Base-by-base conservation (phyloP, 1,140 invertebrate genomes). In the Zophobas atratus region DNA sequence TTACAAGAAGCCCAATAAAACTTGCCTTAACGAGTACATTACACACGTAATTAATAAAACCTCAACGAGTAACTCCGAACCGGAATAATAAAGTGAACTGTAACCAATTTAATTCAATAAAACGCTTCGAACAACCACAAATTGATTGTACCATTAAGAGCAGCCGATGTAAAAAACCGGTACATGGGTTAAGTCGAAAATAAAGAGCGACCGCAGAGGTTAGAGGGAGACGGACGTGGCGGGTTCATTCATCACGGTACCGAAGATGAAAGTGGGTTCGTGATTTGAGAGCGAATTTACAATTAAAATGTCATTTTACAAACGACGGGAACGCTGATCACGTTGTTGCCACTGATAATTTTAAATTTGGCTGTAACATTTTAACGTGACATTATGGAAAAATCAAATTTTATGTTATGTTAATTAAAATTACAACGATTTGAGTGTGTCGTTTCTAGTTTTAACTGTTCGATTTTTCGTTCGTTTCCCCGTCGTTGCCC, bases 11-110 rank as follows among this genome's bases (percentile, higher is more conserved):
- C 38, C 38, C 39, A 43, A 67, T 67, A 67, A 67, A 67, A 67
- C 60, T 43, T 32, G 60, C 60, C 39, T 43, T 67, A 67, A 67
- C 60, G 60, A 67, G 60, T 67, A 67, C 60, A 67, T 67, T 67
- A 67, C 60, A 39, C 60, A 67, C 60, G 39, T 67, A 67, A 67
- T 67, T 67, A 43, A 67, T 67, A 67, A 67, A 67, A 67, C 60
- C 60, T 43, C 56, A 60, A 60, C 56, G 56, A 60, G 34, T 39
- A 36, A 2, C 35, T 60, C 56, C 34, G 39, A 67, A 67, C 60
- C 39, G 60, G 39, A 67, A 67, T 43, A 43, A 67, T 67, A 67
- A 67, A 67, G 20, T 39, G 60, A 67, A 67, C 41, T 67, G 60
- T 67, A 67, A 67, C 60, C 60, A 67, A 67, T 67, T 43, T 67